Conservation (phyloP, 35 echinoderm and acorn worm species). For the Ptychodera flava region DNA sequence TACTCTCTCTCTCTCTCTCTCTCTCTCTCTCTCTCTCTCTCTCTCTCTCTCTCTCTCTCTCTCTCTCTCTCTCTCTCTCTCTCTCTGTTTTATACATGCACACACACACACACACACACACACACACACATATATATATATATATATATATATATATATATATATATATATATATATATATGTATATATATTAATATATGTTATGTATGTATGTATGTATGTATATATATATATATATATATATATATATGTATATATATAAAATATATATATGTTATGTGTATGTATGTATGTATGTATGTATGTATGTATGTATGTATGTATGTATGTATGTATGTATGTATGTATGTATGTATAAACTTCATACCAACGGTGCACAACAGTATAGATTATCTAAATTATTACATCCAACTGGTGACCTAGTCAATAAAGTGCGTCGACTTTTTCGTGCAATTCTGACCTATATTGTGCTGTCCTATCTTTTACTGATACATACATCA, state of each 20-base stretch:
- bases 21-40: no score
- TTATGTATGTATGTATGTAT: neutral
- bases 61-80: no score
- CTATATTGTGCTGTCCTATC: no score
- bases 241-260: neutral
- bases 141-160: neutral
- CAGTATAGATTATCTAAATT: no score
- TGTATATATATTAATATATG: neutral
- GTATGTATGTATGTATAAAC: neutral
- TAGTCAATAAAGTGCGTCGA: no score
- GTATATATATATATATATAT: neutral
- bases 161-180: neutral
- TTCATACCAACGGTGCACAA: no score
- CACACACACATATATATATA: neutral
- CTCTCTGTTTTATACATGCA: neutral
- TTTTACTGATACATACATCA: no score
- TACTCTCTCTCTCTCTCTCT: no score
- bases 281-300: neutral
- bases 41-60: no score
- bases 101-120: neutral
- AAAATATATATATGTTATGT: neutral
- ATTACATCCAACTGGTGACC: no score
- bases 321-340: neutral
- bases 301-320: neutral
- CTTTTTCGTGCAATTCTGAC: no score